These are phyloP conservation scores for Gisinianus flammeolus DNA, from an alignment of 2,888 invertebrate genomes.

Conservation along the genomic window DNA sequence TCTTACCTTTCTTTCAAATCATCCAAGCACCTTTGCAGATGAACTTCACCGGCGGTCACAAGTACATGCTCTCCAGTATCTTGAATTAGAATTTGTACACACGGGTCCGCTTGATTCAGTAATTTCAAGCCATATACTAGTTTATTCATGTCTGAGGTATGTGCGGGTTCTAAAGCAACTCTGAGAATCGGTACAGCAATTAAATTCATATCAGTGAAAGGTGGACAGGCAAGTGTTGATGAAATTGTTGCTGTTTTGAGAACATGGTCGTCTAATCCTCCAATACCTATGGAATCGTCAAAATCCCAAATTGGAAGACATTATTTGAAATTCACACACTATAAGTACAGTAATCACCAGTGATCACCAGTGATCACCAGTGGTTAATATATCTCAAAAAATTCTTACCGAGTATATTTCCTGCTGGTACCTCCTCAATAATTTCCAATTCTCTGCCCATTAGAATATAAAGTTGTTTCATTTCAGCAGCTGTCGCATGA, in stretches of 20 bases:
- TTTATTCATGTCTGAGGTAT: constrained; percentile 75
- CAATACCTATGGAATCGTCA: constrained; percentile 74
- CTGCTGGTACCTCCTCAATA: constrained; percentile 81
- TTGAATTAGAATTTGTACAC: constrained; percentile 86
- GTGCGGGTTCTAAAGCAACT: constrained; percentile 89
- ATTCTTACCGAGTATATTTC: constrained; percentile 83
- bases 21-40: constrained; percentile 92
- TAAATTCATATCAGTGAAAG: constrained; percentile 81
- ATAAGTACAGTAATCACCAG: too few species aligned
- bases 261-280: constrained; percentile 81
- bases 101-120: constrained; percentile 92
- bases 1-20: constrained; percentile 75
- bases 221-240: constrained; percentile 78
- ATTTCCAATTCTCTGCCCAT: constrained; percentile 90
- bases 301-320: too few species aligned
- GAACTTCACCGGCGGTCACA: constrained; percentile 95
- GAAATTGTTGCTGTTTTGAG: constrained; percentile 90
- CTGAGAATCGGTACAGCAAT: constrained; percentile 86
- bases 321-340: not conserved
- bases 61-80: constrained; percentile 95
- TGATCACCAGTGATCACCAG: not conserved
- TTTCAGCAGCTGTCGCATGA: constrained; percentile 70
- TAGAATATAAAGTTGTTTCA: constrained; percentile 82
- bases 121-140: constrained; percentile 73
- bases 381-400: not conserved